Conservation (phyloP, 2,797 vertebrate genomes). For the Protonibea diacanthus region DNA sequence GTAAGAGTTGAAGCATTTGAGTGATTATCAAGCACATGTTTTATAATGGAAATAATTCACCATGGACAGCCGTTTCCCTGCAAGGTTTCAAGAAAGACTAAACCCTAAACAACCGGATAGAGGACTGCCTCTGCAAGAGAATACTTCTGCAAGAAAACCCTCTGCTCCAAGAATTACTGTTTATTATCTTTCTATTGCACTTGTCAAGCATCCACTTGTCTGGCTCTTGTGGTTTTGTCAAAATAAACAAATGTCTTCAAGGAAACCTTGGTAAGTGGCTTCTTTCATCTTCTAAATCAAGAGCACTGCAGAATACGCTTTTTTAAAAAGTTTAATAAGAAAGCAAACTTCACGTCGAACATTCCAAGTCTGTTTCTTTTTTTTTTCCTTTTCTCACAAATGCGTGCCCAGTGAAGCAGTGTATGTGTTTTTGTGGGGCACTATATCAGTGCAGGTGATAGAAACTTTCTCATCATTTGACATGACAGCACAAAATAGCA, state of each 20-base stretch:
- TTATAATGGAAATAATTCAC: neutral
- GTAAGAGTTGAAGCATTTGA: too few relatives aligned
- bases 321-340: conserved; percentile 12
- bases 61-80: neutral
- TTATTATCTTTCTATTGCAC: conserved; percentile 63
- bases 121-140: neutral
- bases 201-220: conserved; percentile 66
- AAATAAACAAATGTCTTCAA: conserved; percentile 66
- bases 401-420: conserved; percentile 46
- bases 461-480: neutral
- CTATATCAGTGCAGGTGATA: conserved; percentile 13
- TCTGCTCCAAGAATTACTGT: conserved; percentile 34
- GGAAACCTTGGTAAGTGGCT: conserved; percentile 44
- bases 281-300: conserved; percentile 47
- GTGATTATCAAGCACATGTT: neutral
- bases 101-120: neutral
- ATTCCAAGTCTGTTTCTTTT: conserved; percentile 21
- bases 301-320: conserved; percentile 25
- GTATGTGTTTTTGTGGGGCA: conserved; percentile 1
- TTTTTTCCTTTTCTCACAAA: conserved; percentile 46
- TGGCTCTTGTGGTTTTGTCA: conserved; percentile 54
- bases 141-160: conserved; percentile 29
- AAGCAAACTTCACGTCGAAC: conserved; percentile 16
- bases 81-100: conserved; percentile 12
- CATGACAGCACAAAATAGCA: neutral